A percentile compares a stretch with the other conserved stretches of the same genome.
Conservation (phyloP, 1,140 invertebrate species). For the Apis florea region DNA sequence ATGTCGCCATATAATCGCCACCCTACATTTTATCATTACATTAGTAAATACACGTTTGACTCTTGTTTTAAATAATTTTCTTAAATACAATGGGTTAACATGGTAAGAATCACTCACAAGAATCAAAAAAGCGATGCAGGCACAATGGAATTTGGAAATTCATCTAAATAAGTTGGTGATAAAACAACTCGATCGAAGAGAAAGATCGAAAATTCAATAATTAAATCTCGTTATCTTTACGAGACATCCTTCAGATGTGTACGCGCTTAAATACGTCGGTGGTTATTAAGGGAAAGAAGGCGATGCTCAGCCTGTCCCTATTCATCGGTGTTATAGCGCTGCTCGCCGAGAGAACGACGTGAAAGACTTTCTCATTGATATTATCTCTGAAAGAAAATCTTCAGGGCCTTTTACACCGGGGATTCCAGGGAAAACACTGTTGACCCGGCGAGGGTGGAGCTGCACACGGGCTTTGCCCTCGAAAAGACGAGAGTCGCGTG, state of each 20-base stretch:
- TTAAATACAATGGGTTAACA: too few species aligned
- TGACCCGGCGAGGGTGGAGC: slow-evolving; percentile 20
- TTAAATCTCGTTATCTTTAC: too few species aligned
- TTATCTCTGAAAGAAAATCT: slow-evolving; percentile 46
- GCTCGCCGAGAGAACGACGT: background rate
- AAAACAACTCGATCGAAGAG: too few species aligned
- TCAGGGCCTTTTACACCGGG: slow-evolving; percentile 6
- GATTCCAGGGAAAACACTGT: slow-evolving; percentile 29
- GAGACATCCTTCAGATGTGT: background rate
- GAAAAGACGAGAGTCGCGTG: slow-evolving; percentile 9
- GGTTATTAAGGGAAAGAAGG: background rate
- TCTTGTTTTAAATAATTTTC: too few species aligned
- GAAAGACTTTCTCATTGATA: slow-evolving; percentile 44
- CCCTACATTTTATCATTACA: too few species aligned
- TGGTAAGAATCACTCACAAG: too few species aligned
- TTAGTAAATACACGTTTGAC: too few species aligned
- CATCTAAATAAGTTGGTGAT: too few species aligned
- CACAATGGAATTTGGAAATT: too few species aligned
- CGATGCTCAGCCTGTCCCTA: background rate
- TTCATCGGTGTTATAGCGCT: background rate
- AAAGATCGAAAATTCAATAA: too few species aligned
- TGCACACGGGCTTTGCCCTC: background rate
- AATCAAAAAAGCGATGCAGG: too few species aligned
- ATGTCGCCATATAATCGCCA: too few species aligned
- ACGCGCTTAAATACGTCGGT: background rate